A percentile compares a stretch with the other conserved stretches of the same genome.
Evolutionary conservation across 2,797 vertebrate species (phyloP).

Genomic region (Margarornis squamiger): DNA sequence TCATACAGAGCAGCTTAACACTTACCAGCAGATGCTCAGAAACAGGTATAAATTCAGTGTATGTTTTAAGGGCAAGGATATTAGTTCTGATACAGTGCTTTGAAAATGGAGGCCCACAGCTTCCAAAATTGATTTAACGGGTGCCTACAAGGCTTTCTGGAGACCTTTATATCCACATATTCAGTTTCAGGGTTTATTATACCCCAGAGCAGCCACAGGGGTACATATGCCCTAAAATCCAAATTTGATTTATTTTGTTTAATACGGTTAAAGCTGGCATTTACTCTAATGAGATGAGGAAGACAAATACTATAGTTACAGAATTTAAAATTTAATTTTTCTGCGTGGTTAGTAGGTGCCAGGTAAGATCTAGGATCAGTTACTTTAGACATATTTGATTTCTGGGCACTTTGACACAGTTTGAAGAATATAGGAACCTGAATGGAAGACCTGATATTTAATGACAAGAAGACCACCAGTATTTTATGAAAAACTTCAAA

Average conservation of each 20-base stretch:
- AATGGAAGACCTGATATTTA: background rate
- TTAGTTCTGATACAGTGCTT: background rate
- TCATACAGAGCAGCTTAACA: background rate
- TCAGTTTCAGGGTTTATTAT: background rate
- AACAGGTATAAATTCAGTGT: background rate
- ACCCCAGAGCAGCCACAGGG: background rate
- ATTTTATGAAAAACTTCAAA: background rate
- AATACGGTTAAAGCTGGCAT: background rate
- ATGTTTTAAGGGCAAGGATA: background rate
- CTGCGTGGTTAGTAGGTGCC: background rate
- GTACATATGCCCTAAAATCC: background rate
- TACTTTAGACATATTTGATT: background rate
- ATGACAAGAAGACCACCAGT: background rate
- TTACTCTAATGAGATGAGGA: background rate
- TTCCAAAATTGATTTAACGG: background rate
- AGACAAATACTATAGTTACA: background rate
- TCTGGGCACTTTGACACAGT: background rate
- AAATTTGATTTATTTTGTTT: background rate
- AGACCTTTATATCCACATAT: background rate
- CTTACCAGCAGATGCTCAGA: background rate
- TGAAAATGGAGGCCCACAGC: background rate
- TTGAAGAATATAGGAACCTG: background rate
- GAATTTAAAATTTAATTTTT: background rate
- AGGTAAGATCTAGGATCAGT: background rate
- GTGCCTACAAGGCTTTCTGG: background rate